Percentiles rank a stretch among this genome's conserved stretches.
Evolutionary conservation across 2,113 vertebrate species (phyloP).

Genomic region (Seriola dumerili): DNA sequence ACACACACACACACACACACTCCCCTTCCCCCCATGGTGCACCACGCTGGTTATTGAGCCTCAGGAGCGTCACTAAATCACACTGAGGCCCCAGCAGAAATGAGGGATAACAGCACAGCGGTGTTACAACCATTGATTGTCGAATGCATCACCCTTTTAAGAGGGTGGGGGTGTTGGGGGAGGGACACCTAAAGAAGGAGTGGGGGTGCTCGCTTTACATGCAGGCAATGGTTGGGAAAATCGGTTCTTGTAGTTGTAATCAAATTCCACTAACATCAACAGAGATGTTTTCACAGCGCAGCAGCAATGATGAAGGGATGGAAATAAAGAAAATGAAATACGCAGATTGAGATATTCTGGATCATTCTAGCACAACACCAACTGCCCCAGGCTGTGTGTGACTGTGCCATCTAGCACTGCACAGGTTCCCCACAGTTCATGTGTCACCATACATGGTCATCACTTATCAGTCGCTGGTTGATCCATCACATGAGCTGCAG

Average conservation of each 20-base stretch:
- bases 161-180: slow-evolving; percentile 23
- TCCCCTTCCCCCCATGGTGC: slow-evolving; percentile 42
- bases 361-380: neutral
- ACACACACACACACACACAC: neutral
- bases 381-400: neutral
- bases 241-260: slow-evolving; percentile 15
- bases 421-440: neutral
- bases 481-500: no score
- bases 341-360: neutral
- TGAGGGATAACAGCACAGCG: slow-evolving; percentile 66
- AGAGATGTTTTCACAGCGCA: slow-evolving; percentile 33
- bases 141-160: slow-evolving; percentile 61
- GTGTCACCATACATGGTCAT: neutral
- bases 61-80: slow-evolving; percentile 69
- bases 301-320: slow-evolving; percentile 6
- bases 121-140: slow-evolving; percentile 64
- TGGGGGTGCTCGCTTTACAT: neutral
- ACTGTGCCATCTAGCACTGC: neutral
- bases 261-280: slow-evolving; percentile 27
- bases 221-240: slow-evolving; percentile 42
- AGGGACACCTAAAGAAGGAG: slow-evolving; percentile 13
- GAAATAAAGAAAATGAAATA: neutral
- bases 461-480: neutral
- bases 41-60: slow-evolving; percentile 54
- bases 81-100: slow-evolving; percentile 50